Base-by-base conservation (phyloP, 2,797 vertebrate genomes). In the Craterocephalus amniculus region DNA sequence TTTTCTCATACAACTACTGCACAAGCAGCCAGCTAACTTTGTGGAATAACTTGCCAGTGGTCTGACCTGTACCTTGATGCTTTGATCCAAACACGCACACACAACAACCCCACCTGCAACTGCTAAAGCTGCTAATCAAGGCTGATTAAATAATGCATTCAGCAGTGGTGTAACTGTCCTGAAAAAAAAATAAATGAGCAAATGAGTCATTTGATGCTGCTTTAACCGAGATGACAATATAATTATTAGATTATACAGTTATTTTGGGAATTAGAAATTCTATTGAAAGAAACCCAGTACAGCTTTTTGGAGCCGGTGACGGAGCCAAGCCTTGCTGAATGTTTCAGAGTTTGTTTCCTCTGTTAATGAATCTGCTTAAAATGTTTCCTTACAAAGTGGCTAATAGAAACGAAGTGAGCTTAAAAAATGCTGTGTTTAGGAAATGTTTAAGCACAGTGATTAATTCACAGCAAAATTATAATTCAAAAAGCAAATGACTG, bases 301-400 rank as follows among this genome's bases (percentile, higher is more conserved):
- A 45, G 26, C 13, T 58, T 59, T 67, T 45, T 27, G 36, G n/a
- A 61, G 49, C 49, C 36, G 11, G 12, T 8, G 49, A 43, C 56
- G 9, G 49, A 61, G 36, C 52, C 48, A n/a, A 49, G 48, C 2
- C 34, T 40, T 20, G 63, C 55, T 61, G n/a, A 61, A 72, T 36
- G 36, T 55, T 59, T 72, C 56, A 58, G n/a, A n/a, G n/a, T n/a
- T n/a, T n/a, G n/a, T n/a, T n/a, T n/a, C n/a, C 32, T 59, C 48
- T 27, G 29, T 72, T 22, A 55, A 63, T 7, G 35, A 8, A 34
- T 66, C 58, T 22, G 36, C 63, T 67, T 35, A 58, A 68, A n/a
- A 45, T 32, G 38, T 59, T 59, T 62, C 57, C 40, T 57, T 27
- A 34, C 32, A 62, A 32, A 56, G 24, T 16, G 32, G 36, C 29